Conservation (phyloP, 1,140 invertebrate species). For the Megalopta genalis region DNA sequence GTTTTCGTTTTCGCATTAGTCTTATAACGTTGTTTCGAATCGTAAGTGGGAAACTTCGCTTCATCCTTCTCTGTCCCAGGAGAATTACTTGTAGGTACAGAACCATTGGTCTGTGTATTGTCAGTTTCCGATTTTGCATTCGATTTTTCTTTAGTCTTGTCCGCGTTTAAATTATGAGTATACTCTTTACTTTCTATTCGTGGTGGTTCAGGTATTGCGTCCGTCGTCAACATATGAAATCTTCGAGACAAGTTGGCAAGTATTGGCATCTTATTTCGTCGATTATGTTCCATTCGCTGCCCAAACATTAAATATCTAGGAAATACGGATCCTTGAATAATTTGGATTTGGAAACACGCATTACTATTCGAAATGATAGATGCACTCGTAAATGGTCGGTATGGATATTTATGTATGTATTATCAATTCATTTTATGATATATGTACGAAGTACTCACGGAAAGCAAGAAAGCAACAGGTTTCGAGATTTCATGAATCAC, state of each 20-base stretch:
- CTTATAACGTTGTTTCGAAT: conserved; percentile 36
- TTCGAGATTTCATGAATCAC: not conserved
- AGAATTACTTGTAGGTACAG: conserved; percentile 20
- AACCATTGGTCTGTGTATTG: conserved; percentile 16
- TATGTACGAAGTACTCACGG: no score
- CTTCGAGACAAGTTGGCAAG: conserved; percentile 60
- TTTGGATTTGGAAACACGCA: not conserved
- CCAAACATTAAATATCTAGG: not conserved
- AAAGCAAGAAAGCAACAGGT: not conserved
- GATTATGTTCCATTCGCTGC: no score
- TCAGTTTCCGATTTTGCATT: not conserved
- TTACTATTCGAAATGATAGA: no score
- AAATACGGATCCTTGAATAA: not conserved
- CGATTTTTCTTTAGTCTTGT: not conserved
- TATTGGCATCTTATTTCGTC: conserved; percentile 61
- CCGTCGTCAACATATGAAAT: conserved; percentile 63
- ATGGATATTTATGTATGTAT: not conserved
- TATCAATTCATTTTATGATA: no score
- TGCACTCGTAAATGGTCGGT: no score
- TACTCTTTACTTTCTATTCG: conserved; percentile 32
- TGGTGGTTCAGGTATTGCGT: conserved; percentile 63
- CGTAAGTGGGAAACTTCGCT: not conserved
- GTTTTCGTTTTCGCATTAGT: conserved; percentile 48
- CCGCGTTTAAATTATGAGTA: conserved; percentile 33
- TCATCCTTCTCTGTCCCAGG: conserved; percentile 12